Evolutionary conservation across 2,888 invertebrate genomes (phyloP), one percentile per base, ranked within the genome.

Genomic region (Elmis aenea): DNA sequence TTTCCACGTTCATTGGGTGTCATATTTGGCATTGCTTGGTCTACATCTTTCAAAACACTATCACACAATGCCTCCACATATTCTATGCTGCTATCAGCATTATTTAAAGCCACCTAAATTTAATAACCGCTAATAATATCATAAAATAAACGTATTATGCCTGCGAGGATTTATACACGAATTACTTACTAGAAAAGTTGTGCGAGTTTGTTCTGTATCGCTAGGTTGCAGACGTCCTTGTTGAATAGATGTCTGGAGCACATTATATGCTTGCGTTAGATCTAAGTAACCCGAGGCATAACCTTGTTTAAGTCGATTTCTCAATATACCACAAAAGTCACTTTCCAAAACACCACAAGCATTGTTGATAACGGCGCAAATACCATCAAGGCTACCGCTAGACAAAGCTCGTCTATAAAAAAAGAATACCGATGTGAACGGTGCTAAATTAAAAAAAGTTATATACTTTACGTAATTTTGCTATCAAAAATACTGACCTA

Each of bases 331-430:
- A 18, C 84, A 78, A 62, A 85, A 88, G 55, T 85, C 85, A 21
- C 85, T 83, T 71, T 97, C 96, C 40, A 99, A 71, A 44, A 87
- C 79, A 1, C 87, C 77, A 52, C 86, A 84, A 3, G 88, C 90
- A 66, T 93, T 92, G 71, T 99, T 99, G 14, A 99, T 82, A 52
- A 94, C 89, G 2, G 92, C 95, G 72, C 99, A 99, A 26, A 91
- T 85, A 31, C 94, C 96, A 68, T 97, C 96, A 38, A 96, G 78
- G 61, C 90, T 94, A 59, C 88, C 86, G 49, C 88, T 89, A 3
- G 87, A 84, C 49, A 94, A 74, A n/a, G 92, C 85, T 46, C 97
- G 83, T 49, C 93, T 89, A 62, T 21, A 25, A 43, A 34, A 26
- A 10, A 11, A 23, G 13, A n/a, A n/a, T n/a, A n/a, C n/a, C n/a